These are phyloP conservation scores for Pseudomyrmex dendroicus DNA, from an alignment of 1,140 invertebrate species.

Conservation along the genomic window DNA sequence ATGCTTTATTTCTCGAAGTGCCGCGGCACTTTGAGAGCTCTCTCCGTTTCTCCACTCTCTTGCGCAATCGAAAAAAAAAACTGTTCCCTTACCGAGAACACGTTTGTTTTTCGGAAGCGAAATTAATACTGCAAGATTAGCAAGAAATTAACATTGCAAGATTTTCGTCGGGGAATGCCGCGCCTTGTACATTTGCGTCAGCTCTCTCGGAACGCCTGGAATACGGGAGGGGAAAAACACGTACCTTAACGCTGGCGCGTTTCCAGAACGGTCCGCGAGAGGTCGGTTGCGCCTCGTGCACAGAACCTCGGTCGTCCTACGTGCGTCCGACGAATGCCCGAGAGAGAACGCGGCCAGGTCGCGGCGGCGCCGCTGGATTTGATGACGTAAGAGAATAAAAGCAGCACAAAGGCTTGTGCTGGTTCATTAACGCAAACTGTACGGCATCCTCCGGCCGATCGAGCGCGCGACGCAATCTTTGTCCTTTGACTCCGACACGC, in stretches of 20 bases:
- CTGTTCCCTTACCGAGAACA: too few species aligned
- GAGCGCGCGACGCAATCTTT: slow-evolving; percentile 34
- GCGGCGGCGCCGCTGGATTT: slow-evolving; percentile 69
- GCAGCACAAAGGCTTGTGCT: slow-evolving; percentile 76
- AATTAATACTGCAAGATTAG: too few species aligned
- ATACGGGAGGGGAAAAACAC: slow-evolving; percentile 59
- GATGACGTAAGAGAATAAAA: slow-evolving; percentile 81
- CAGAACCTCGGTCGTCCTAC: background rate
- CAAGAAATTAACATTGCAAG: too few species aligned
- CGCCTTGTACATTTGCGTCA: slow-evolving; percentile 59
- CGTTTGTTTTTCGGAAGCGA: too few species aligned
- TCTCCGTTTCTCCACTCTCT: too few species aligned
- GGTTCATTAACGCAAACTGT: slow-evolving; percentile 78
- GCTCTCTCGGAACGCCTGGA: slow-evolving; percentile 22
- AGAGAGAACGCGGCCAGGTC: slow-evolving; percentile 57
- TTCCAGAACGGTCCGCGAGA: slow-evolving; percentile 68
- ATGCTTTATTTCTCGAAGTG: too few species aligned
- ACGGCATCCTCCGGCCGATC: slow-evolving; percentile 43
- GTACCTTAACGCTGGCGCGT: slow-evolving; percentile 52
- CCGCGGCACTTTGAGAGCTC: too few species aligned
- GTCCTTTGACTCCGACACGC: slow-evolving; percentile 35
- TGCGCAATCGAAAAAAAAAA: too few species aligned
- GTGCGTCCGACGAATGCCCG: background rate
- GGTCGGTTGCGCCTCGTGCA: slow-evolving; percentile 57
- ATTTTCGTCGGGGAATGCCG: background rate